phyloP scores from a whole-genome alignment of 2,797 vertebrate genomes.

The Pangasius larnaudii region DNA sequence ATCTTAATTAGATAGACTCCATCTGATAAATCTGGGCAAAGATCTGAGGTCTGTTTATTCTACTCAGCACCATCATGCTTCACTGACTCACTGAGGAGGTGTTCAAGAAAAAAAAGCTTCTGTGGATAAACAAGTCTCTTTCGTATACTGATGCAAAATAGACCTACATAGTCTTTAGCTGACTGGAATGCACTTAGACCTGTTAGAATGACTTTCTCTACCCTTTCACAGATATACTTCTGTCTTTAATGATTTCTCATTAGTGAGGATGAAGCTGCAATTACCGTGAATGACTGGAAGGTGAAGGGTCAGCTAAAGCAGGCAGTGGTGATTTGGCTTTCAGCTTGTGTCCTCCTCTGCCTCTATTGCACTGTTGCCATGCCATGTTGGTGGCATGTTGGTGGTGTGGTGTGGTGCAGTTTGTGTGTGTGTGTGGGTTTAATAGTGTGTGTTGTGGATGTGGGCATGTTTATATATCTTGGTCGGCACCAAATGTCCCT shows the following conservation, averaged over 20 bases:
- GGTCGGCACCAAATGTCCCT: background rate
- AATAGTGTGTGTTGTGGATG: background rate
- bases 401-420: conserved; percentile 1
- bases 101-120: conserved; percentile 33
- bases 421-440: background rate
- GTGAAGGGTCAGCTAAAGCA: conserved; percentile 4
- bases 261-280: conserved; percentile 50
- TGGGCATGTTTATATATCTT: background rate
- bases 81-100: conserved; percentile 37
- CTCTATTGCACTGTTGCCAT: conserved; percentile 41
- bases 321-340: conserved; percentile 52
- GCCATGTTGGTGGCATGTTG: conserved; percentile 48
- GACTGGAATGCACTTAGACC: conserved; percentile 22
- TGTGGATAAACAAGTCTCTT: conserved; percentile 5
- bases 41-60: conserved; percentile 37
- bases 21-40: conserved; percentile 32
- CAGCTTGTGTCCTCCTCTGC: conserved; percentile 40
- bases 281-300: conserved; percentile 46
- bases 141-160: conserved; percentile 33
- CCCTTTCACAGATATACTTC: conserved; percentile 47
- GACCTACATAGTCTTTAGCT: conserved; percentile 3
- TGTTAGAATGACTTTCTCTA: conserved; percentile 25
- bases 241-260: conserved; percentile 46
- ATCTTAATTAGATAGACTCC: background rate
- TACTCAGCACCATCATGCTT: conserved; percentile 27